phyloP scores from a whole-genome alignment of 92 coral and sea anemone species.

The Meandrina meandrites region DNA sequence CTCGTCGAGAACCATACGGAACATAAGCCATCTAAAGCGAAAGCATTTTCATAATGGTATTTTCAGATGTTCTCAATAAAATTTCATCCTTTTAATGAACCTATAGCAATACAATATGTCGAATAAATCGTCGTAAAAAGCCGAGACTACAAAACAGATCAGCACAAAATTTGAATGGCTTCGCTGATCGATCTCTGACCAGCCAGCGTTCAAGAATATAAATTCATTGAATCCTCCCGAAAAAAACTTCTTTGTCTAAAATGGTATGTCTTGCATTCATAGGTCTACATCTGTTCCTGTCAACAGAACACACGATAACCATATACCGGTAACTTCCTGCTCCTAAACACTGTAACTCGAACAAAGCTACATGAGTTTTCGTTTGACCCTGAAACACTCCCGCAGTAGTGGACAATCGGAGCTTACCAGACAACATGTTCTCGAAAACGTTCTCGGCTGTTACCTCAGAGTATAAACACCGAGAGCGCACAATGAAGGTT shows the following conservation, averaged over 20 bases:
- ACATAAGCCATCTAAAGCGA: neutral
- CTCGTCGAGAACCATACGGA: neutral
- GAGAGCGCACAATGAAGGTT: neutral
- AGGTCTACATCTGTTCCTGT: conserved; percentile 14
- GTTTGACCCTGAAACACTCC: neutral
- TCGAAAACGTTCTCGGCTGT: neutral
- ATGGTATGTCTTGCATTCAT: neutral
- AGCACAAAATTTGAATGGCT: neutral
- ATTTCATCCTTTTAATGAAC: neutral
- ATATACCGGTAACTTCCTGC: neutral
- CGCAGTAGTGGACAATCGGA: neutral
- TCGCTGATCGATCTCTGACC: neutral
- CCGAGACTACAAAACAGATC: neutral
- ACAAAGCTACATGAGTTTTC: neutral
- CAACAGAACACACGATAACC: neutral
- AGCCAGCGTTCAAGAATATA: neutral
- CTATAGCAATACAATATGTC: neutral
- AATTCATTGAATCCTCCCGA: neutral
- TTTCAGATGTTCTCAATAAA: neutral
- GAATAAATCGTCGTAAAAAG: neutral
- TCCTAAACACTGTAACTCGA: neutral
- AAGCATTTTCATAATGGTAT: neutral
- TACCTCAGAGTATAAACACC: neutral
- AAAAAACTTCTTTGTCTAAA: neutral
- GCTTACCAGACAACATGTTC: neutral